Conservation (phyloP, 1,140 invertebrate species). For the Myzus persicae region DNA sequence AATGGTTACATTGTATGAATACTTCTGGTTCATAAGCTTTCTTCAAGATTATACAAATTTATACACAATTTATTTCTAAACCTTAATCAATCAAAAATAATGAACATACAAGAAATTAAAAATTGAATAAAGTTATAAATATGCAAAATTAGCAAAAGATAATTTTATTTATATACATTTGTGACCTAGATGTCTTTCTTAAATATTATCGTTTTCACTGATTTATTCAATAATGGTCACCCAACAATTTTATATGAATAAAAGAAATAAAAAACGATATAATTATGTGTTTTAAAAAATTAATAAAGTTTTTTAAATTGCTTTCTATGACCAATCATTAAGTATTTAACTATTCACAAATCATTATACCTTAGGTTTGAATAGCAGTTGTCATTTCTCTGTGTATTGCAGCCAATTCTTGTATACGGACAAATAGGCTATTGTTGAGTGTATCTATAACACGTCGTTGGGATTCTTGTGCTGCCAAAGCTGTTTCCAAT, state of each 20-base stretch:
- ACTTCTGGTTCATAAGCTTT: not conserved
- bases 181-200: not conserved
- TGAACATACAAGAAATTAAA: not conserved
- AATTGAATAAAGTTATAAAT: not conserved
- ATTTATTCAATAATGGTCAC: not conserved
- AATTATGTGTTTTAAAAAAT: not conserved
- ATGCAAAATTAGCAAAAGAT: not conserved
- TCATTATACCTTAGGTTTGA: constrained; percentile 69
- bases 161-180: not conserved
- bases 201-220: not conserved
- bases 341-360: not conserved
- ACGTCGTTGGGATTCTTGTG: constrained; percentile 84
- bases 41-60: not conserved
- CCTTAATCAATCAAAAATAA: not conserved
- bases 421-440: constrained; percentile 82
- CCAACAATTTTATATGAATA: not conserved
- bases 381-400: constrained; percentile 81
- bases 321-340: not conserved
- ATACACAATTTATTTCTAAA: not conserved
- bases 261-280: not conserved
- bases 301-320: not conserved
- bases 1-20: not conserved
- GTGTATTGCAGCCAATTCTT: constrained; percentile 85
- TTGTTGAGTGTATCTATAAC: constrained; percentile 85
- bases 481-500: constrained; percentile 79